A percentile compares a stretch with the other conserved stretches of the same genome.
Evolutionary conservation across 1,140 invertebrate genomes (phyloP).

Genomic region (Drosophila saltans): DNA sequence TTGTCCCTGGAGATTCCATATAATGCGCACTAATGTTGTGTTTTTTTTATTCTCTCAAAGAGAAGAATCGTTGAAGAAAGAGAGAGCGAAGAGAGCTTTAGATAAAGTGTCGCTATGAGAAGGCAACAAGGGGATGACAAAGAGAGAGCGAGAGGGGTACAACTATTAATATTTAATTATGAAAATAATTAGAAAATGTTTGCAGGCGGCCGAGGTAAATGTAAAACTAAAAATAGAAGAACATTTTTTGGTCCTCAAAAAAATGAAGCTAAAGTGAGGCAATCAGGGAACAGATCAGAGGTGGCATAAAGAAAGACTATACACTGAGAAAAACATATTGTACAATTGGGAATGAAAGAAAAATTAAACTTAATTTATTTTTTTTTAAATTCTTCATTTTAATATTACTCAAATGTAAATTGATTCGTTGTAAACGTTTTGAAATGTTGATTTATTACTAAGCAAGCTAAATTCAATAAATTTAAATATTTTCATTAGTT

Average conservation of each 20-base stretch:
- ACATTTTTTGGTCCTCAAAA: not conserved
- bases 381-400: no score
- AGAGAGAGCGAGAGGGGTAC: not conserved
- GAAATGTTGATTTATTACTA: no score
- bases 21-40: conserved; percentile 82
- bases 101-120: conserved; percentile 52
- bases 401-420: no score
- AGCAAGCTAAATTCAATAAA: no score
- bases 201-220: conserved; percentile 14
- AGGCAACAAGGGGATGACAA: not conserved
- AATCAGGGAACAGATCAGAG: not conserved
- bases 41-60: conserved; percentile 31
- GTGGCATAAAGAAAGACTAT: not conserved
- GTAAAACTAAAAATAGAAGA: not conserved
- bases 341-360: no score
- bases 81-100: conserved; percentile 27
- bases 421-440: no score
- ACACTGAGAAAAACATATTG: not conserved
- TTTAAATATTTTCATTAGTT: no score
- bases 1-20: conserved; percentile 42
- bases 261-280: not conserved
- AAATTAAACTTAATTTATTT: no score
- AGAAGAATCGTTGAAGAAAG: no score
- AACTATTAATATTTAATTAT: conserved; percentile 75
- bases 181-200: conserved; percentile 72